phyloP scores from a whole-genome alignment of 2,888 invertebrate genomes.

The Tenthredo mesomela region DNA sequence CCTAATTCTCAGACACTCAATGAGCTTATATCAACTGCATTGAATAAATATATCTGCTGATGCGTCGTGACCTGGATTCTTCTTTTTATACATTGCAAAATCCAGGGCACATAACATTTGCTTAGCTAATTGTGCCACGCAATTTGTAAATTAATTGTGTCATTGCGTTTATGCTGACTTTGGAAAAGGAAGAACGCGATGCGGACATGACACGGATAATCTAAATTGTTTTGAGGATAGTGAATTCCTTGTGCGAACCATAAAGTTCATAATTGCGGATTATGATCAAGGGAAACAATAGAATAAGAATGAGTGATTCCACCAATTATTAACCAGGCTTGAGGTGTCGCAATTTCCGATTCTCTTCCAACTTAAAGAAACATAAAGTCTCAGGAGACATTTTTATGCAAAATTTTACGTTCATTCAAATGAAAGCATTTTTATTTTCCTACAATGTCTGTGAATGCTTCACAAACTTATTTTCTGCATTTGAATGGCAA shows the following conservation, averaged over 20 bases:
- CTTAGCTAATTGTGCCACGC: slow-evolving; percentile 7
- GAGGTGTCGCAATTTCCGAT: too few species aligned
- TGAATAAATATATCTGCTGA: slow-evolving; percentile 39
- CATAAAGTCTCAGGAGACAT: too few species aligned
- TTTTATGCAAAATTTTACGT: too few species aligned
- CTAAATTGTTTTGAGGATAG: not conserved
- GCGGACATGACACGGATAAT: not conserved
- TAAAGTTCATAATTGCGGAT: not conserved
- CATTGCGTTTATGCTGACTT: slow-evolving; percentile 23
- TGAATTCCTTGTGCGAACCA: not conserved
- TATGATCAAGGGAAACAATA: not conserved
- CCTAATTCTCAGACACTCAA: not conserved
- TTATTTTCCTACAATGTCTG: too few species aligned
- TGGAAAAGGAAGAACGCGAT: not conserved
- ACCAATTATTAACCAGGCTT: too few species aligned
- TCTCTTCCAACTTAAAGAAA: too few species aligned
- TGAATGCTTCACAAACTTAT: too few species aligned
- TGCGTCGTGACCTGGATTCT: slow-evolving; percentile 38
- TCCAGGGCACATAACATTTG: not conserved
- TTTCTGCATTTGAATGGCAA: too few species aligned
- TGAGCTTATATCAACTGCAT: slow-evolving; percentile 16
- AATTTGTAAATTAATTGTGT: slow-evolving; percentile 15
- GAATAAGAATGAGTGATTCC: not conserved
- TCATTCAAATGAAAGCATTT: too few species aligned
- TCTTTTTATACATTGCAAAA: slow-evolving; percentile 25